Conservation (phyloP, 2,888 invertebrate genomes). For the Netelia melanura region DNA sequence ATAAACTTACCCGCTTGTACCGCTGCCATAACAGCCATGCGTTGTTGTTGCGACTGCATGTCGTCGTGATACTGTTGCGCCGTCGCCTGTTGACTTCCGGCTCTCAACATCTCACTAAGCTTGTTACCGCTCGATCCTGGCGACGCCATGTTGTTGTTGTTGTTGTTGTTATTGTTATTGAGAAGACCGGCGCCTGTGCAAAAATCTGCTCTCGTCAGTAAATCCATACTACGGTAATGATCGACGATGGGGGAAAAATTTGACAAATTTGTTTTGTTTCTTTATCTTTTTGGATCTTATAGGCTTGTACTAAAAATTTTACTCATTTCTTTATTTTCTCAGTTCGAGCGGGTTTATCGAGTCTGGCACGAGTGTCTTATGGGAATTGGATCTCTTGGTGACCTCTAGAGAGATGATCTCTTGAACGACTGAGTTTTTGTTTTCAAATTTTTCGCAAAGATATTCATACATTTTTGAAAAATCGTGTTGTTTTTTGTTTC, state of each 20-base stretch:
- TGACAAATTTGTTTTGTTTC: constrained; percentile 12
- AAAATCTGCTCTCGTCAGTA: constrained; percentile 84
- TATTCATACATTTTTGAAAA: not conserved
- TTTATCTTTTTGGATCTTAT: constrained; percentile 22
- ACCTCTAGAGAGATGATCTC: not conserved
- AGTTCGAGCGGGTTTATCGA: constrained; percentile 60
- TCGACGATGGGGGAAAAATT: not conserved
- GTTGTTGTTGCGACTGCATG: constrained; percentile 89
- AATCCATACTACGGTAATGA: constrained; percentile 59
- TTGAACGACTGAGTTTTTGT: no score
- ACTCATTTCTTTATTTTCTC: constrained; percentile 19
- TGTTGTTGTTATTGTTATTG: constrained; percentile 90
- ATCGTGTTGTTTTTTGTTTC: constrained; percentile 28
- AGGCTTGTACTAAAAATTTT: not conserved
- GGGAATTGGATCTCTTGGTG: constrained; percentile 36
- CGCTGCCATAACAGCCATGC: constrained; percentile 84
- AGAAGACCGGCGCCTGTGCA: constrained; percentile 88
- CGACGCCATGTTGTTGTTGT: constrained; percentile 86
- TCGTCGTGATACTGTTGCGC: constrained; percentile 84
- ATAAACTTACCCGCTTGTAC: constrained; percentile 80
- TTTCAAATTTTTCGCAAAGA: no score
- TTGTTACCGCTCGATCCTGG: constrained; percentile 84
- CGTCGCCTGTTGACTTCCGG: constrained; percentile 82
- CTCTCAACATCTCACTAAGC: constrained; percentile 83
- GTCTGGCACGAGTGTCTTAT: constrained; percentile 53